Conservation (phyloP, 1,140 invertebrate species). For the Drosophila pachea region DNA sequence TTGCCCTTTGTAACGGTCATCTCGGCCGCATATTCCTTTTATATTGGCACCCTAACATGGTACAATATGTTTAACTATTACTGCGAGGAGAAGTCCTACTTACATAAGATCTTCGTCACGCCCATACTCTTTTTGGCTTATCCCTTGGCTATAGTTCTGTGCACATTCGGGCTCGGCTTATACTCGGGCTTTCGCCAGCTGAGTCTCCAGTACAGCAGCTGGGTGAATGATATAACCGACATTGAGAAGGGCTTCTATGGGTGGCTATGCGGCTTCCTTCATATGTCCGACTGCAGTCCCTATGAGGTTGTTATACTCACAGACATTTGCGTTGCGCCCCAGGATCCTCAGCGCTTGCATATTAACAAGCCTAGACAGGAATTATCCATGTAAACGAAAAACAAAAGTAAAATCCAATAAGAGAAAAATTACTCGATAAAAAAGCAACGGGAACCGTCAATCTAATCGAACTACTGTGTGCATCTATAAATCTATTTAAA, state of each 20-base stretch:
- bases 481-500: conserved; percentile 13
- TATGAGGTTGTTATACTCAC: conserved; percentile 76
- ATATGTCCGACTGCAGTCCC: conserved; percentile 83
- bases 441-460: conserved; percentile 27
- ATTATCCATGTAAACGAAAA: conserved; percentile 64
- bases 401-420: neutral
- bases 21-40: conserved; percentile 85
- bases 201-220: conserved; percentile 84
- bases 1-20: conserved; percentile 84
- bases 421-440: neutral
- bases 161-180: conserved; percentile 83
- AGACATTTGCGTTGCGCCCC: conserved; percentile 69
- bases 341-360: conserved; percentile 68
- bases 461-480: conserved; percentile 11
- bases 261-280: conserved; percentile 85
- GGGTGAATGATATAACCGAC: conserved; percentile 86
- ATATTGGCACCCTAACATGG: conserved; percentile 87
- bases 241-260: conserved; percentile 90
- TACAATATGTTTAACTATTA: conserved; percentile 87
- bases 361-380: conserved; percentile 77
- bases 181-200: conserved; percentile 85
- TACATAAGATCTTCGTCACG: conserved; percentile 82
- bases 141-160: conserved; percentile 85
- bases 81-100: conserved; percentile 84
- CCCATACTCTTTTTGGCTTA: conserved; percentile 86